phyloP scores from a whole-genome alignment of 2,888 invertebrate species.

The Ceratothoa steindachneri region DNA sequence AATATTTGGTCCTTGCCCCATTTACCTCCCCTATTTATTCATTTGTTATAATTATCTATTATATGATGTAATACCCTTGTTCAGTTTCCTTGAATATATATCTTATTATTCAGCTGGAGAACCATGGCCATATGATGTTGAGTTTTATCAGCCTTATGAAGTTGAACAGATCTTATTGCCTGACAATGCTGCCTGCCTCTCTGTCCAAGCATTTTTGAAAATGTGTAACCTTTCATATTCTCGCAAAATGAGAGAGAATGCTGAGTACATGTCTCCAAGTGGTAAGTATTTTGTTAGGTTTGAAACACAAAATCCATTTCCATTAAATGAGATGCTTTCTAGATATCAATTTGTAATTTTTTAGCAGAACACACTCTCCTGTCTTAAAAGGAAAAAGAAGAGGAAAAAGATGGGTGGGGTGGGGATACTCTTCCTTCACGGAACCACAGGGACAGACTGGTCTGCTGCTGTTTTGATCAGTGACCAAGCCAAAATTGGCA shows the following conservation, averaged over 20 bases:
- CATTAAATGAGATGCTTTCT: too few species aligned
- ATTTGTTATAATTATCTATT: background rate
- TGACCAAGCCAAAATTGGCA: too few species aligned
- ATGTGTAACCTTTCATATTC: slow-evolving; percentile 79
- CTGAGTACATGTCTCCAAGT: slow-evolving; percentile 94
- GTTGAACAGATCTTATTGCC: slow-evolving; percentile 89
- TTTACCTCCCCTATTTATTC: background rate
- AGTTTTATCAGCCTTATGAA: slow-evolving; percentile 82
- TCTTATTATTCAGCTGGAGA: slow-evolving; percentile 64
- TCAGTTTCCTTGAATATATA: background rate
- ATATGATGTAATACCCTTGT: background rate
- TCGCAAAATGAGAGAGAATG: slow-evolving; percentile 79
- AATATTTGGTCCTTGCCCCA: background rate
- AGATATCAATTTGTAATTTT: too few species aligned
- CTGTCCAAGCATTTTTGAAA: slow-evolving; percentile 86
- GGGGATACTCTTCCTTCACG: too few species aligned
- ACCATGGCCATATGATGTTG: slow-evolving; percentile 84
- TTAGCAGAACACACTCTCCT: too few species aligned
- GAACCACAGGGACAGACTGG: too few species aligned
- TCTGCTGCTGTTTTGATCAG: too few species aligned
- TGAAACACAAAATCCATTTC: too few species aligned
- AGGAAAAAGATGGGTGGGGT: too few species aligned
- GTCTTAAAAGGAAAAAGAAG: too few species aligned
- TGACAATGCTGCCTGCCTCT: slow-evolving; percentile 88
- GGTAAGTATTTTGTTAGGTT: slow-evolving; percentile 53